Conservation (phyloP, 2,113 vertebrate genomes). For the Siniperca chuatsi region DNA sequence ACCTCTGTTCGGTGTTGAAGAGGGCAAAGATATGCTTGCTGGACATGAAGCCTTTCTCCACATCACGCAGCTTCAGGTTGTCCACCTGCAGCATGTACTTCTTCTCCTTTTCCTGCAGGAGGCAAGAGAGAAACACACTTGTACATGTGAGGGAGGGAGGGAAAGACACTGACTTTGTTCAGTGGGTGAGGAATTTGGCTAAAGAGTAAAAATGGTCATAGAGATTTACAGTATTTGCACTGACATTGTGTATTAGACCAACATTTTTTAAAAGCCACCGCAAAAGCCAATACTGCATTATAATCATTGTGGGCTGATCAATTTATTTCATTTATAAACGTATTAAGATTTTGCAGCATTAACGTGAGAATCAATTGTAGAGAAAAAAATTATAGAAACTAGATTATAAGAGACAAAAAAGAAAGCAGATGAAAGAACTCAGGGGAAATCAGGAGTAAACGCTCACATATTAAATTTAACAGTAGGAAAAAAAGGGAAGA, state of each 20-base stretch:
- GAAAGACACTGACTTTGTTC: conserved; percentile 8
- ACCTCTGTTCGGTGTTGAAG: conserved; percentile 99
- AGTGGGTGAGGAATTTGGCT: conserved; percentile 3
- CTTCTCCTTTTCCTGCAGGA: conserved; percentile 95
- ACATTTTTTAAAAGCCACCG: neutral
- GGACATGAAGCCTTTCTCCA: conserved; percentile 99
- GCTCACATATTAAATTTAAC: conserved; percentile 33
- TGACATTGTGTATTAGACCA: neutral
- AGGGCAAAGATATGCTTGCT: conserved; percentile 99
- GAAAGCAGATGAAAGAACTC: conserved; percentile 27
- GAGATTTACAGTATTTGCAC: conserved; percentile 6
- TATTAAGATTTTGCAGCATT: conserved; percentile 3
- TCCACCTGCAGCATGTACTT: conserved; percentile 99
- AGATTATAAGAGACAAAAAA: neutral
- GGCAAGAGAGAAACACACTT: conserved; percentile 61
- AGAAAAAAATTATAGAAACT: neutral
- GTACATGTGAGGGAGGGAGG: neutral
- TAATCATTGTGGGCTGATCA: neutral
- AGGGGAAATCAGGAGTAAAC: conserved; percentile 5
- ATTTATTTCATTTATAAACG: neutral
- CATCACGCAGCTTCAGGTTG: conserved; percentile 95
- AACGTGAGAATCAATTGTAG: neutral
- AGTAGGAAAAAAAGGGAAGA: conserved; percentile 16
- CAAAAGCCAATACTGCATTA: neutral
- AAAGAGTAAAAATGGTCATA: conserved; percentile 18